phyloP scores from a whole-genome alignment of 64 coral and sea anemone species.

The Astreopora myriophthalma region DNA sequence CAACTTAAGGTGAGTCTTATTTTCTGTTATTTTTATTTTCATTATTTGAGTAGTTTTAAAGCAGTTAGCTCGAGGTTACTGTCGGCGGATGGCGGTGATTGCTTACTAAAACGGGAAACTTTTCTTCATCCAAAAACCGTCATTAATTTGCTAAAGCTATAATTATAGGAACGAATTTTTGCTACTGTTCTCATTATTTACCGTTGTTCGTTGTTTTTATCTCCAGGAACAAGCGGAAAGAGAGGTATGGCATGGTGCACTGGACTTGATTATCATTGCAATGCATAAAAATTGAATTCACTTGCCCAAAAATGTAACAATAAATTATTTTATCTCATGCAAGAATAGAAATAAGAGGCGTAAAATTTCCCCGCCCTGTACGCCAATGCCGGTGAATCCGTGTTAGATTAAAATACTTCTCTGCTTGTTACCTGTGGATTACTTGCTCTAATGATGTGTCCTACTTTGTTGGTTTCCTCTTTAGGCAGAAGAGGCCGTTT shows the following conservation, averaged over 20 bases:
- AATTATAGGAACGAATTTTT: background rate
- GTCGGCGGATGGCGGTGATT: too few relatives aligned
- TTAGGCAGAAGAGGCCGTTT: constrained; percentile 78
- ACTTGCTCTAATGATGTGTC: background rate
- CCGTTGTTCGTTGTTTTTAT: background rate
- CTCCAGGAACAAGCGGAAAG: constrained; percentile 62
- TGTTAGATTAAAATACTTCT: background rate
- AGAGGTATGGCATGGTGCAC: constrained; percentile 13
- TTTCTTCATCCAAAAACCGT: too few relatives aligned
- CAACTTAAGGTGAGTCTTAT: constrained; percentile 18
- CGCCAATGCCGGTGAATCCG: too few relatives aligned
- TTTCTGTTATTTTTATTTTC: background rate
- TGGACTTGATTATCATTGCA: background rate
- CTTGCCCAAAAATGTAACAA: too few relatives aligned
- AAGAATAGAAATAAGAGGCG: too few relatives aligned
- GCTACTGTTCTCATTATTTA: background rate
- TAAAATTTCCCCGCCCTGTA: too few relatives aligned
- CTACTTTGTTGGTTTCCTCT: background rate
- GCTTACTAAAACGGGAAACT: too few relatives aligned
- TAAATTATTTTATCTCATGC: too few relatives aligned
- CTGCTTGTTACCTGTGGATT: background rate
- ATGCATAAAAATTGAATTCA: background rate
- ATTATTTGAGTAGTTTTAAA: too few relatives aligned
- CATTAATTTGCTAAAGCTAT: background rate
- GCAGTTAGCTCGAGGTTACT: too few relatives aligned